Evolutionary conservation across 2,888 invertebrate genomes (phyloP), one percentile per base, ranked within the genome.

Genomic region (Lomographa bimaculata): DNA sequence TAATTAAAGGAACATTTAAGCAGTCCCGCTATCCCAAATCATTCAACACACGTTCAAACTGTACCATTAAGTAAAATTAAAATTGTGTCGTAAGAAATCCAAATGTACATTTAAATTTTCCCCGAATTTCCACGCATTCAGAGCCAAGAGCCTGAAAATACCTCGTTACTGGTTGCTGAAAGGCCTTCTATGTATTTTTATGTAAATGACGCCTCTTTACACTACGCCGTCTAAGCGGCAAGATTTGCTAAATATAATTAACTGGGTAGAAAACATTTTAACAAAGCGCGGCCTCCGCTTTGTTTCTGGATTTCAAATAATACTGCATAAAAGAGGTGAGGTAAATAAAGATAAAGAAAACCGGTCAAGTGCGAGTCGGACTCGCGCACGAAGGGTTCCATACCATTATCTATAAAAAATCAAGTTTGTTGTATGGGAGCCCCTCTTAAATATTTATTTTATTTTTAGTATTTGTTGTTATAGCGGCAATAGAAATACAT

Each of bases 91-190:
- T 25, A 36, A 46, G 40, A 33, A 32, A 24, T 42, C 23, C 26
- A 16, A 26, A 36, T 23, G 39, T 41, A 41, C 46, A 41, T 50
- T 54, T 45, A 39, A 45, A 51, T 45, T 43, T 36, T 7, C 45
- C 27, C 45, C 37, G 28, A 51, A 49, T 45, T 45, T 43, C 33
- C 39, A 16, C 42, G 32, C 32, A 45, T 54, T 54, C 44, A 44
- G 30, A 39, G 21, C n/a, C 39, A 50, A 48, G 44, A 48, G 49
- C 39, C 42, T 47, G 46, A 47, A 50, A 50, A 53, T 50, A 49
- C 51, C 50, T 54, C 54, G 44, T 51, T 51, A 54, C 42, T 33
- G 37, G 40, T 47, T 40, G 26, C 37, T 33, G 32, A 37, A 45
- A 43, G 38, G 37, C 50, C 39, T 24, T 42, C 41, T 32, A 44